Evolutionary conservation across 2,888 invertebrate genomes (phyloP), one percentile per base, ranked within the genome.

Genomic region (Gryllus longicercus): DNA sequence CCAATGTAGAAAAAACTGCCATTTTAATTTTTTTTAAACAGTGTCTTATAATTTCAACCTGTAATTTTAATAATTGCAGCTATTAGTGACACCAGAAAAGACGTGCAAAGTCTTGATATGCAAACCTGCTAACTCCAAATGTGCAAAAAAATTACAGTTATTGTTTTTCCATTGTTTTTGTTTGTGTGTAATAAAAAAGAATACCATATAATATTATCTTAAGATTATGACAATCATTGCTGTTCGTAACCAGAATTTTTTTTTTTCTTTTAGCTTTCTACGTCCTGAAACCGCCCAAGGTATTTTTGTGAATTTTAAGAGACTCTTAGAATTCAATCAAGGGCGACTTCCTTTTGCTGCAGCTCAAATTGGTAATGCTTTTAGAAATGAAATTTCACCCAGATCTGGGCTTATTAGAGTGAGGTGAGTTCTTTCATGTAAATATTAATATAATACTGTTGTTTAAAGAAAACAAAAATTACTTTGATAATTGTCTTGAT

Each of bases 231-330:
- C 38, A 38, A 38, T 38, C 38, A 38, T 38, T 38, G 0, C 1
- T 38, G 25, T 38, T 38, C 38, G 8, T 38, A 63, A n/a, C 14
- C 63, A 63, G 63, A 4, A 18, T 14, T 63, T 16, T 0, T 81
- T 75, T 81, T 78, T 81, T 79, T 82, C 81, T 84, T 84, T 78
- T 84, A 92, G 93, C 21, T 99, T 94, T 86, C 90, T 99, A 38
- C 92, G 99, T 81, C 99, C 99, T 38, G 99, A 99, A 89, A 99
- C 99, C 18, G 99, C 99, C 0, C 99, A 99, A 87, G 99, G 99
- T 50, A 99, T 99, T 84, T 99, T 99, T 88, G 99, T 99, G 0
- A 99, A 99, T 88, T 99, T 99, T 87, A 99, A 99, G 87, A 91
- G 99, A 18, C 90, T 99, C 50, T 87, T 99, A 80, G 98, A 98